Percentiles rank a stretch among this genome's conserved stretches.
Evolutionary conservation across 2,888 invertebrate genomes (phyloP).

Genomic region (Zhengitettix transpicula): DNA sequence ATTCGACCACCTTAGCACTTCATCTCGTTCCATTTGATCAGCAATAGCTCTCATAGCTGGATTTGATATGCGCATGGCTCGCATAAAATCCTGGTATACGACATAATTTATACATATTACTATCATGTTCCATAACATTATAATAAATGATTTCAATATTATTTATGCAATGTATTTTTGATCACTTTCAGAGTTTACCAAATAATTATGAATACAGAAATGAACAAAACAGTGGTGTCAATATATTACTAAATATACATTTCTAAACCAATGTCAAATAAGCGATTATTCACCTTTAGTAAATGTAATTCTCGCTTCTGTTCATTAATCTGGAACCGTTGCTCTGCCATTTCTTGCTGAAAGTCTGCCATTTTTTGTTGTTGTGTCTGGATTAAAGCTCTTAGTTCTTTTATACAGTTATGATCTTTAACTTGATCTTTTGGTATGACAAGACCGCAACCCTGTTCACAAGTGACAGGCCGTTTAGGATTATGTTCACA

Average conservation of each 20-base stretch:
- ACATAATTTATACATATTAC: too few relatives aligned
- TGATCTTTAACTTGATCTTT: conserved; percentile 90
- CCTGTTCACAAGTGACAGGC: conserved; percentile 82
- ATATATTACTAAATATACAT: background rate
- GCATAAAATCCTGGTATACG: conserved; percentile 61
- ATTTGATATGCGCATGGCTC: conserved; percentile 81
- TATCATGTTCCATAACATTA: too few relatives aligned
- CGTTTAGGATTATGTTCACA: conserved; percentile 90
- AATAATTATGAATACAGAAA: too few relatives aligned
- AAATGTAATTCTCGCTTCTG: conserved; percentile 76
- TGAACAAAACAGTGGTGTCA: too few relatives aligned
- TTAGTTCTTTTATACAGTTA: conserved; percentile 80
- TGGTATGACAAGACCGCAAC: conserved; percentile 85
- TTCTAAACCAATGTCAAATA: background rate
- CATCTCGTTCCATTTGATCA: conserved; percentile 88
- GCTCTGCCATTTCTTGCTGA: conserved; percentile 73
- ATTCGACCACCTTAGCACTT: conserved; percentile 77
- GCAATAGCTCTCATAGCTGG: conserved; percentile 84
- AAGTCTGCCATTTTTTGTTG: conserved; percentile 74
- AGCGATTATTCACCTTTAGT: conserved; percentile 44
- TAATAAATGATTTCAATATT: too few relatives aligned
- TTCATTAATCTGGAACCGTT: conserved; percentile 73
- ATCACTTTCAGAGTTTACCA: too few relatives aligned
- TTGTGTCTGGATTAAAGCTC: conserved; percentile 68
- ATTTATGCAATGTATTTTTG: too few relatives aligned